Evolutionary conservation across 2,113 vertebrate species (phyloP).

Genomic region (Atherinomorus stipes): DNA sequence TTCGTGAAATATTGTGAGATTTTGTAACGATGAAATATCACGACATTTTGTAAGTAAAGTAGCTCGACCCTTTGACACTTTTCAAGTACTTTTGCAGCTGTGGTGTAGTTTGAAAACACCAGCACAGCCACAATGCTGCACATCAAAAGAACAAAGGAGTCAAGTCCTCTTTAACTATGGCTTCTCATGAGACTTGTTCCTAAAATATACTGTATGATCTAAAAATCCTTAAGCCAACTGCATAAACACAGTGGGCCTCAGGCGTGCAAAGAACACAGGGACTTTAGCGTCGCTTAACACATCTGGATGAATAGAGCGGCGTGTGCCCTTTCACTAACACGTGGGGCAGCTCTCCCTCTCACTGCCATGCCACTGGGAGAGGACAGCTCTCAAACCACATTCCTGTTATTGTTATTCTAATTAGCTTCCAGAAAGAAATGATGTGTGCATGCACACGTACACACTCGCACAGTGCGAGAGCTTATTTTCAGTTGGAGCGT

Average conservation of each 20-base stretch:
- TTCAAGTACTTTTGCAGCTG: neutral
- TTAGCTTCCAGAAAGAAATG: constrained; percentile 70
- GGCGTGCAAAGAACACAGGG: constrained; percentile 52
- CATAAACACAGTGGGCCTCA: constrained; percentile 67
- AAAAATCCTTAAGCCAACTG: constrained; percentile 45
- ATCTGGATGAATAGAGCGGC: constrained; percentile 82
- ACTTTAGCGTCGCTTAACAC: constrained; percentile 73
- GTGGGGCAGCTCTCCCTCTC: constrained; percentile 73
- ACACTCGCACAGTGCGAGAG: constrained; percentile 57
- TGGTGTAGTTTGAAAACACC: constrained; percentile 12
- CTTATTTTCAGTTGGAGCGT: constrained; percentile 62
- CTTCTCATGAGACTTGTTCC: constrained; percentile 52
- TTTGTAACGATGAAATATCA: too few species aligned
- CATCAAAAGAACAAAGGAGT: constrained; percentile 46
- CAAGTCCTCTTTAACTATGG: constrained; percentile 30
- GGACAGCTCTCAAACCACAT: constrained; percentile 74
- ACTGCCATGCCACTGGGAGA: constrained; percentile 70
- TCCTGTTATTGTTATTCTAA: constrained; percentile 85
- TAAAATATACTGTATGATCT: constrained; percentile 65
- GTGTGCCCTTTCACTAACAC: constrained; percentile 82
- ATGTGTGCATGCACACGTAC: constrained; percentile 52
- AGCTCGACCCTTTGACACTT: too few species aligned
- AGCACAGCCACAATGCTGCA: constrained; percentile 24
- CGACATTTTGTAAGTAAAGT: too few species aligned
- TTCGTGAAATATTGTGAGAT: too few species aligned